A percentile compares a stretch with the other conserved stretches of the same genome.
phyloP scores from a whole-genome alignment of 2,113 vertebrate species.

The Onychostruthus taczanowskii region DNA sequence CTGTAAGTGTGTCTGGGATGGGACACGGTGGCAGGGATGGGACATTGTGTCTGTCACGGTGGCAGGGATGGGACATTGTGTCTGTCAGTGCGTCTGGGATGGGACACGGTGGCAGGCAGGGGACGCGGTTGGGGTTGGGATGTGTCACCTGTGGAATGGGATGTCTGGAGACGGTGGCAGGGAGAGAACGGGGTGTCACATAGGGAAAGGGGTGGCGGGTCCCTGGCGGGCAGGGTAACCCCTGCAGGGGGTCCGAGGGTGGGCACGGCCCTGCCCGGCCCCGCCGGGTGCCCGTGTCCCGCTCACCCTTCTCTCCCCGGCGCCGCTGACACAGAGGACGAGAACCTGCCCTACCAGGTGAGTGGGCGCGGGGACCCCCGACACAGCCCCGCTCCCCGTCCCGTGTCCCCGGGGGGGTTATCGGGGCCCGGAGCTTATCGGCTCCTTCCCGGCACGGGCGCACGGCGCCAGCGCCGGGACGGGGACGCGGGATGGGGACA shows the following conservation, averaged over 20 bases:
- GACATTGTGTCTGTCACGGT: neutral
- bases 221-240: neutral
- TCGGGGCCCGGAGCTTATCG: neutral
- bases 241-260: neutral
- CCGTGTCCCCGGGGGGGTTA: neutral
- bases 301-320: neutral
- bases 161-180: fast-evolving
- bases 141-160: neutral
- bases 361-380: neutral
- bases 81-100: neutral
- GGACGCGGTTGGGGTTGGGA: fast-evolving
- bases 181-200: neutral
- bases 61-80: neutral
- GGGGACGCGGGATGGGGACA: neutral
- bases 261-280: neutral
- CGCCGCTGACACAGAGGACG: slow-evolving; percentile 67
- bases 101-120: neutral
- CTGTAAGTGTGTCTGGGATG: too few species aligned
- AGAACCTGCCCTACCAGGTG: slow-evolving; percentile 76
- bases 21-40: too few species aligned
- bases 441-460: neutral
- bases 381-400: fast-evolving
- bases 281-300: fast-evolving
- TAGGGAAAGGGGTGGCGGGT: neutral
- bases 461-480: neutral